Base-by-base conservation (phyloP, 2,113 vertebrate genomes). In the Microtus ochrogaster region DNA sequence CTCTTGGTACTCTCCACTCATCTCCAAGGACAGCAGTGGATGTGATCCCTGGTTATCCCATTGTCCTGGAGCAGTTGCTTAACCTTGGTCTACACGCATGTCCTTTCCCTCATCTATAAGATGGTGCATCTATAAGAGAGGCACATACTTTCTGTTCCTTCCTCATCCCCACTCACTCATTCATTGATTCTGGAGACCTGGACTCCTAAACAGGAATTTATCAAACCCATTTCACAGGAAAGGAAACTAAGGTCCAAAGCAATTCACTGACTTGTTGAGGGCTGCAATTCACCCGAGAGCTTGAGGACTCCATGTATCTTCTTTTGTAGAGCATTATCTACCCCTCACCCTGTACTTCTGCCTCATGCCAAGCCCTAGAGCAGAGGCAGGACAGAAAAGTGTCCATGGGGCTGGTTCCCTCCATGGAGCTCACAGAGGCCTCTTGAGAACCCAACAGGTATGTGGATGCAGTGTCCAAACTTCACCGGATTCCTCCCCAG, bases 191-290 rank as follows among this genome's bases (percentile, higher is more conserved):
- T 66, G 30, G 72, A 78, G 28, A 73, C n/a, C 41, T 22, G 79
- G 47, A n/a, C 65, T 86, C 61, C 21, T 12, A 17, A 82, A 17
- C 55, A 94, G 30, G 26, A 33, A 33, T 63, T 65, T 65, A 77
- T 24, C n/a, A 83, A 93, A 49, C 3, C 47, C 82, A 92, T 78
- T 79, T 78, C 78, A 87, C 89, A 92, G 91, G 83, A 92, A 95
- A 89, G 68, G 81, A 91, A 93, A 74, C 65, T 7, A 36, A 91
- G 68, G 39, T 85, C 73, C 52, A 81, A 86, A 89, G n/a, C 82
- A 28, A 88, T 30, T 26, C 30, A 5, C 30, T 61, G 61, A 90
- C 49, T 81, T 47, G 33, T 49, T 79, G 41, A 65, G 85, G 41
- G 26, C 68, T 47, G 11, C 11, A 28, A 26, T 65, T 78, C 44